Base-by-base conservation (phyloP, 2,113 vertebrate genomes). In the Chaetodon auriga region DNA sequence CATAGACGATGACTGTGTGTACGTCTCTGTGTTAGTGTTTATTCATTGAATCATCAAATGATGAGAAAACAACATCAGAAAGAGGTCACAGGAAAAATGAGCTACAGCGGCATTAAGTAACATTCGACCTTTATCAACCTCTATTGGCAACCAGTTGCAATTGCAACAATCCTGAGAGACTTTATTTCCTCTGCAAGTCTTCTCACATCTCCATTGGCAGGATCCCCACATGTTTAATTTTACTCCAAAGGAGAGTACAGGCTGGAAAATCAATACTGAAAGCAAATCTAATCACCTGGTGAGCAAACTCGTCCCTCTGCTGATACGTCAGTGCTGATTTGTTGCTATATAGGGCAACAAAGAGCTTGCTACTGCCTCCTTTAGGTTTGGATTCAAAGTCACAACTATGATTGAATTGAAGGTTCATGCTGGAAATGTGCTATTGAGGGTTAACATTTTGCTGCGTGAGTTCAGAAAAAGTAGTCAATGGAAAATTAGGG, bases 121-220 rank as follows among this genome's bases (percentile, higher is more conserved):
- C 4, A n/a, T 1, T 2, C 1, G 8, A 53, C 49, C 12, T 49
- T 60, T 41, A 68, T 48, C 68, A 49, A 43, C 78, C 60, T 71
- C 66, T 81, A 1, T 46, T 66, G 53, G 78, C 45, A 53, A 71
- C 35, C 65, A 19, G 5, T 8, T 18, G 55, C 21, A 46, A 79
- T 13, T 80, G 49, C 82, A 80, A 15, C 57, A 23, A 8, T 4
- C 7, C 9, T 3, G 55, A 55, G 19, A 43, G 69, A 41, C 7
- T 35, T 49, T 51, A 41, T 6, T 25, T 46, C 45, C 45, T 68
- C n/a, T 51, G 7, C 0, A 14, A 81, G 23, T 25, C 38, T 55
- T 65, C 16, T n/a, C 25, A 36, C 3, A 8, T 25, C 23, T 38
- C 21, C 6, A 6, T 6, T 68, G 13, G 64, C 43, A 48, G 53